A percentile compares a stretch with the other conserved stretches of the same genome.
Evolutionary conservation across 2,888 invertebrate genomes (phyloP).

Genomic region (Lycophotia porphyrea): DNA sequence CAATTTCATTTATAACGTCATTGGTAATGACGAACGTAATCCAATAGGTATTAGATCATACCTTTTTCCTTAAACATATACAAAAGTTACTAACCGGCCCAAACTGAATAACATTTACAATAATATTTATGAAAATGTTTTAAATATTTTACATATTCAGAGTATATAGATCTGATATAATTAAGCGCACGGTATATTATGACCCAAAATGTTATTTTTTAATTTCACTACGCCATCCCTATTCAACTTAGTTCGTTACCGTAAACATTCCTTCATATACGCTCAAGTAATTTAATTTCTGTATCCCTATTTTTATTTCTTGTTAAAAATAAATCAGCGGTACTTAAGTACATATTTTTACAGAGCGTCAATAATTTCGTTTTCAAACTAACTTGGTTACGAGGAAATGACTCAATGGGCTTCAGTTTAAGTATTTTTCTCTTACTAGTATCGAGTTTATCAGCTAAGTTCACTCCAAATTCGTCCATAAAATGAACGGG

Average conservation of each 20-base stretch:
- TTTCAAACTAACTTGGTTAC: conserved; percentile 21
- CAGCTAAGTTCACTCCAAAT: conserved; percentile 12
- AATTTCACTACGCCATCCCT: not conserved
- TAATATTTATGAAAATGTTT: not conserved
- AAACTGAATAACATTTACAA: not conserved
- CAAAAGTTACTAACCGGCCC: not conserved
- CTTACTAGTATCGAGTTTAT: conserved; percentile 10
- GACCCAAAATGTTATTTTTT: not conserved
- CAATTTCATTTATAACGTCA: conserved; percentile 7
- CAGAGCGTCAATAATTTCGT: conserved; percentile 7
- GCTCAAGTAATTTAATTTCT: conserved; percentile 8
- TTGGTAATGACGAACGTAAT: not conserved
- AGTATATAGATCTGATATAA: not conserved
- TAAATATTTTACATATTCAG: not conserved
- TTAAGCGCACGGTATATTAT: not conserved
- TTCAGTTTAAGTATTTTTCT: conserved; percentile 29
- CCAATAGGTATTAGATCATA: not conserved
- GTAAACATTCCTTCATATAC: conserved; percentile 8
- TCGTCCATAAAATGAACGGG: conserved; percentile 30
- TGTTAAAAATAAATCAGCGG: not conserved
- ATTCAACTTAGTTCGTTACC: not conserved
- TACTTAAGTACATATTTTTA: conserved; percentile 11
- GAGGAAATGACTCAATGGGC: conserved; percentile 40
- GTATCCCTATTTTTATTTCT: not conserved
- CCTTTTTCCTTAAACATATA: conserved; percentile 29